A percentile compares a stretch with the other conserved stretches of the same genome.
phyloP scores from a whole-genome alignment of 1,140 invertebrate genomes.

The Drosophila mayri region DNA sequence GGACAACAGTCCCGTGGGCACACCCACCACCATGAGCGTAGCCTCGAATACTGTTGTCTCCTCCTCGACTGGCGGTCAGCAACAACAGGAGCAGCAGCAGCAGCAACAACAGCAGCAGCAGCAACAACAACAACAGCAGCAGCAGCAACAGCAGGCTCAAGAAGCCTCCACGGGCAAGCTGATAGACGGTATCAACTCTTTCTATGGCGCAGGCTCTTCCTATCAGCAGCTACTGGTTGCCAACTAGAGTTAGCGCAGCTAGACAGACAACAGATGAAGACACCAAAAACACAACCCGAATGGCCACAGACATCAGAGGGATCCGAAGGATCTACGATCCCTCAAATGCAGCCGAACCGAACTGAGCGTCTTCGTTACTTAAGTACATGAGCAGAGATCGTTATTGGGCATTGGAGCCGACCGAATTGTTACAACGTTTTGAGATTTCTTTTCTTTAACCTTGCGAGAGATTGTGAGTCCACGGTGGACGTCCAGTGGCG shows the following conservation, averaged over 20 bases:
- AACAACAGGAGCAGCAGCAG: slow-evolving; percentile 14
- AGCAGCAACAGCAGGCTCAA: slow-evolving; percentile 27
- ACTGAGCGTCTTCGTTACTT: slow-evolving; percentile 5
- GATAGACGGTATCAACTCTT: slow-evolving; percentile 83
- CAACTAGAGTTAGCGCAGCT: slow-evolving; percentile 62
- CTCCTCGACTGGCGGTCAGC: background rate
- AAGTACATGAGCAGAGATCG: background rate
- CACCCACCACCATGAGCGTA: slow-evolving; percentile 44
- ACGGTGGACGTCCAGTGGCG: background rate
- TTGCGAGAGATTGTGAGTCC: background rate
- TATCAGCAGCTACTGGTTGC: slow-evolving; percentile 84
- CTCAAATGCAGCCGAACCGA: background rate
- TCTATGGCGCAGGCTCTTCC: slow-evolving; percentile 73
- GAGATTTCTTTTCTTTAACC: background rate
- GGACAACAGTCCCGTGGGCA: slow-evolving; percentile 55
- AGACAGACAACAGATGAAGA: background rate
- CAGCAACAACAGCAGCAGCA: slow-evolving; percentile 22
- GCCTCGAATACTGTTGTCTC: background rate
- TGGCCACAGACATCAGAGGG: background rate
- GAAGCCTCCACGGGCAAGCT: slow-evolving; percentile 56
- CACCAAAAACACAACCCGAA: background rate
- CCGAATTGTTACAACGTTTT: slow-evolving; percentile 12
- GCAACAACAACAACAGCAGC: slow-evolving; percentile 22
- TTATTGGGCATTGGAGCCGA: background rate
- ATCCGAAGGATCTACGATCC: background rate